Base-by-base conservation (phyloP, 1,140 invertebrate species). In the Mercenaria mercenaria region DNA sequence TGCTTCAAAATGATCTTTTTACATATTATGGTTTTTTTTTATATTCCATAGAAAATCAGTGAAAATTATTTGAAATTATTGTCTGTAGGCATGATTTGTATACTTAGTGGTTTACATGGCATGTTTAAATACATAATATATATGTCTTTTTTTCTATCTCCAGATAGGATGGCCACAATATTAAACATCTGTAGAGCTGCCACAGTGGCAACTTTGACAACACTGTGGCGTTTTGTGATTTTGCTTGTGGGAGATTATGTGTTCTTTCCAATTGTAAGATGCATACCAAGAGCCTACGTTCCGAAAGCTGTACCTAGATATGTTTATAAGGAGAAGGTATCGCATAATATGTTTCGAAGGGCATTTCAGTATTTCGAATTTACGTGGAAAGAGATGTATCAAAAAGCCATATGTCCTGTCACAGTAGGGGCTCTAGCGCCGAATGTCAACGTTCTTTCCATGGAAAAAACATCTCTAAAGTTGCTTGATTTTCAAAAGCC, bases 401-500 rank as follows among this genome's bases (percentile, higher is more conserved):
- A 4, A 43, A 82, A 82, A 34, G 23, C 39, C 11, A 4, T 43
- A 20, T 82, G 80, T 82, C 23, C 26, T 52, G n/a, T 82, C 23
- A 29, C 64, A n/a, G 29, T 43, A 11, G 82, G 82, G 3, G 64
- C 72, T 59, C 4, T 10, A 15, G 91, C 90, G 0, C 82, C 86
- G 0, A 85, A 92, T 77, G 34, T 86, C 20, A n/a, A 26, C 11
- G 29, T 93, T 3, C 74, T 90, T 67, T 39, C 91, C 10, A 29
- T 92, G 29, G 72, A 88, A 1, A 88, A 88, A 18, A 90, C 83
- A 18, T 2, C 67, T 13, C 39, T 52, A 29, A 91, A 82, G 29
- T 47, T 94, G 37, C 74, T 92, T 47, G 91, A 94, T 69, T 92
- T 85, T 85, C 32, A 61, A 67, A 91, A 89, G 67, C 74, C 52